These are phyloP conservation scores for Pandemis corylana DNA, from an alignment of 2,888 invertebrate species.

Conservation along the genomic window DNA sequence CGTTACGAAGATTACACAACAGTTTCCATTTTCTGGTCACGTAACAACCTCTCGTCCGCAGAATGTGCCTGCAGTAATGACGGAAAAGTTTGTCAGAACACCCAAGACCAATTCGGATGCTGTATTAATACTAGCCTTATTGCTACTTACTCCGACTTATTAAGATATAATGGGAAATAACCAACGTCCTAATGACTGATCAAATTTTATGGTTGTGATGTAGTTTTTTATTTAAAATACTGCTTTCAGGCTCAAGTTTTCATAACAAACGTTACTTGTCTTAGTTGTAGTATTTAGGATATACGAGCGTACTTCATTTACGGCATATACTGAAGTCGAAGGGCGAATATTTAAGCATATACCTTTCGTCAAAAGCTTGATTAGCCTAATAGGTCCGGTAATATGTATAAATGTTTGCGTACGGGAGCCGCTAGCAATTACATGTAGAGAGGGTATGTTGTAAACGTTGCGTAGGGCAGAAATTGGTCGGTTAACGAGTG, in stretches of 20 bases:
- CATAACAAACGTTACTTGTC: neutral
- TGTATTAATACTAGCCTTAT: slow-evolving; percentile 9
- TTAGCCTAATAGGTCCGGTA: slow-evolving; percentile 23
- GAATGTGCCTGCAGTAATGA: slow-evolving; percentile 24
- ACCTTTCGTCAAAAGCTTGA: slow-evolving; percentile 25
- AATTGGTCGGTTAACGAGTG: slow-evolving; percentile 38
- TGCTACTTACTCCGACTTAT: neutral
- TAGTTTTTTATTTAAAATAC: neutral
- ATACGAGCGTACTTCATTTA: neutral
- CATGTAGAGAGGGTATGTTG: slow-evolving; percentile 35
- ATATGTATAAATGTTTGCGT: slow-evolving; percentile 36
- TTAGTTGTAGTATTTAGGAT: neutral
- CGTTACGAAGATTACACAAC: slow-evolving; percentile 21
- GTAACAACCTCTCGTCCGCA: slow-evolving; percentile 25
- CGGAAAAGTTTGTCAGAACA: slow-evolving; percentile 15
- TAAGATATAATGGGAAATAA: neutral
- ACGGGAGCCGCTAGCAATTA: slow-evolving; percentile 32
- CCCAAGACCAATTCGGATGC: slow-evolving; percentile 8
- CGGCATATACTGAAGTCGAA: neutral
- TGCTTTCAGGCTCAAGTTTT: neutral
- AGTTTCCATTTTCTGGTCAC: slow-evolving; percentile 32
- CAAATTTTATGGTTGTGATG: neutral
- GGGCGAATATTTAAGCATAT: slow-evolving; percentile 7
- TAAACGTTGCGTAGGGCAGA: slow-evolving; percentile 36
- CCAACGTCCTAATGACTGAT: neutral